Conservation (phyloP, 1,140 invertebrate genomes). For the Drosophila nigromelanica region DNA sequence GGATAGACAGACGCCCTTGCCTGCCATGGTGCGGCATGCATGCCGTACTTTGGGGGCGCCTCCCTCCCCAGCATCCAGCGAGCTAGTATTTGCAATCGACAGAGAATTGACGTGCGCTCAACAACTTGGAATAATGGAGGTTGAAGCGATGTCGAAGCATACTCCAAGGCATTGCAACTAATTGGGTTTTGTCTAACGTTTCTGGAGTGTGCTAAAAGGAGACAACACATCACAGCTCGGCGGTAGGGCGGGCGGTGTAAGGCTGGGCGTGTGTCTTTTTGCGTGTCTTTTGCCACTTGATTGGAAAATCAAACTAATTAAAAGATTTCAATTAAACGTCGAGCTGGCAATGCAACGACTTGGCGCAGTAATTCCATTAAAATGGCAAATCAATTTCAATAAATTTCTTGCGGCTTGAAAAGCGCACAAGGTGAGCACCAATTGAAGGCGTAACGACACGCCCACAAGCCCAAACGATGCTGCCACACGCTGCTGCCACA, state of each 20-base stretch:
- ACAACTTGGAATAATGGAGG: slow-evolving; percentile 71
- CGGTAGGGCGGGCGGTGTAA: slow-evolving; percentile 7
- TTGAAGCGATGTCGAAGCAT: slow-evolving; percentile 58
- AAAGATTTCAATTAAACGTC: slow-evolving; percentile 83
- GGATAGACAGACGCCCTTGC: slow-evolving; percentile 35
- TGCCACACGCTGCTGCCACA: slow-evolving; percentile 1
- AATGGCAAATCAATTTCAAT: slow-evolving; percentile 80
- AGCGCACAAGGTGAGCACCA: slow-evolving; percentile 49
- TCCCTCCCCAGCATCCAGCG: background rate
- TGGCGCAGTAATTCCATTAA: slow-evolving; percentile 71
- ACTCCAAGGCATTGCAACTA: slow-evolving; percentile 75
- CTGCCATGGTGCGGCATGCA: slow-evolving; percentile 10
- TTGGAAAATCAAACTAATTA: slow-evolving; percentile 83
- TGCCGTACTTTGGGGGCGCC: background rate
- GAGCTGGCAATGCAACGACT: slow-evolving; percentile 52
- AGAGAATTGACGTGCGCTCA: slow-evolving; percentile 71
- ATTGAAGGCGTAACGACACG: slow-evolving; percentile 33
- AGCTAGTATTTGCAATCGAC: slow-evolving; percentile 70
- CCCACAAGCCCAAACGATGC: slow-evolving; percentile 16
- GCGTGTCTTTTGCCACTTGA: slow-evolving; percentile 69
- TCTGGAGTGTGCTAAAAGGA: slow-evolving; percentile 40
- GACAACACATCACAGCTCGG: slow-evolving; percentile 13
- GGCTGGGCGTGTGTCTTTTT: slow-evolving; percentile 9
- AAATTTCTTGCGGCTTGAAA: slow-evolving; percentile 63
- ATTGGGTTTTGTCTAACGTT: slow-evolving; percentile 73